These are phyloP conservation scores for Theristicus caerulescens DNA, from an alignment of 2,113 vertebrate genomes.

Conservation along the genomic window DNA sequence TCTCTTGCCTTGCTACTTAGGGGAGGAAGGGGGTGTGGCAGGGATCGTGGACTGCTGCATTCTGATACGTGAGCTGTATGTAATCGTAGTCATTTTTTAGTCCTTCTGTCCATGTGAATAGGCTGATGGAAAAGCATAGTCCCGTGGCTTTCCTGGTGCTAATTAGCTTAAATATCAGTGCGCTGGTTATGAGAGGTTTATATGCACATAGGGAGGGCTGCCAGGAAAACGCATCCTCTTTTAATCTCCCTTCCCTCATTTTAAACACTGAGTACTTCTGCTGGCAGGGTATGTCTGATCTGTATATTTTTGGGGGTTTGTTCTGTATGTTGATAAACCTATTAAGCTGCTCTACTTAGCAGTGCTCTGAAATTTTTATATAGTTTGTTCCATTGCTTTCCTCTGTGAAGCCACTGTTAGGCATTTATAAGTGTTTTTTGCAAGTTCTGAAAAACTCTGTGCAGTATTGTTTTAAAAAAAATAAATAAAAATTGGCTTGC, in stretches of 20 bases:
- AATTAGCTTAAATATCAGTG: constrained; percentile 45
- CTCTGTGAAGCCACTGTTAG: background rate
- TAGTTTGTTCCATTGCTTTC: background rate
- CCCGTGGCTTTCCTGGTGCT: constrained; percentile 4
- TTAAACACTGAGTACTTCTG: background rate
- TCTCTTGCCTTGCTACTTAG: background rate
- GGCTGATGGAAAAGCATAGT: background rate
- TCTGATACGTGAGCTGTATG: background rate
- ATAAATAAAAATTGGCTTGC: background rate
- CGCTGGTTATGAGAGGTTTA: background rate
- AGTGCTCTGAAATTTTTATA: background rate
- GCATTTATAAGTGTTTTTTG: background rate
- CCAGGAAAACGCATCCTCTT: background rate
- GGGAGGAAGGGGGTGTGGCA: background rate
- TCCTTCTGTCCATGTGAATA: background rate
- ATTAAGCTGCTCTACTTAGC: background rate
- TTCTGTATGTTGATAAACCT: background rate
- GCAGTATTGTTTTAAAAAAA: background rate
- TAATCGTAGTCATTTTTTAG: background rate
- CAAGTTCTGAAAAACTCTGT: background rate
- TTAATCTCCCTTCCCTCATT: background rate
- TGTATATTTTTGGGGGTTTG: background rate
- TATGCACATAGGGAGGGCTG: background rate
- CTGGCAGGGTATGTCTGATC: background rate
- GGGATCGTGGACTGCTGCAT: background rate